Conservation (phyloP, 2,888 invertebrate species). For the Nomada ferruginata region DNA sequence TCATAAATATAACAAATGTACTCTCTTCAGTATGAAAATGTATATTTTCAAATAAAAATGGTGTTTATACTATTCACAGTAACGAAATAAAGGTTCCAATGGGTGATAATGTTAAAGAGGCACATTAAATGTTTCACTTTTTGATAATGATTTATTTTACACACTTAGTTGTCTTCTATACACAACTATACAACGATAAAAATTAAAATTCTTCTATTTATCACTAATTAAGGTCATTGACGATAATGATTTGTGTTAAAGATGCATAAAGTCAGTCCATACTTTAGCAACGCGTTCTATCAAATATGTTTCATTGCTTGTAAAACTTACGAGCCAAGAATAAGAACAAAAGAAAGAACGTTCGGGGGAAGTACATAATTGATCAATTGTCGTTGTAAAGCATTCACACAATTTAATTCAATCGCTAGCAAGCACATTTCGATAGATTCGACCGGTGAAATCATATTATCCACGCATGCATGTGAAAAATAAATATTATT, state of each 20-base stretch:
- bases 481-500: constrained; percentile 63
- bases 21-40: constrained; percentile 60
- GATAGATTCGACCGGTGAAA: constrained; percentile 25
- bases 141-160: constrained; percentile 83
- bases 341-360: constrained; percentile 7
- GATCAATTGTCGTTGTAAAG: constrained; percentile 42
- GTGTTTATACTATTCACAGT: constrained; percentile 64
- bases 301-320: constrained; percentile 56
- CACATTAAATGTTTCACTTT: constrained; percentile 50
- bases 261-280: constrained; percentile 71
- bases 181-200: constrained; percentile 84
- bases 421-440: constrained; percentile 22
- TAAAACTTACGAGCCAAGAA: constrained; percentile 44
- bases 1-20: constrained; percentile 38
- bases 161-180: constrained; percentile 83
- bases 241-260: constrained; percentile 71
- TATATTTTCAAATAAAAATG: constrained; percentile 77
- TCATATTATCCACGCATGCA: constrained; percentile 45
- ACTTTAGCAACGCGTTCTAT: constrained; percentile 51
- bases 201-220: constrained; percentile 78
- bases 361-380: constrained; percentile 25
- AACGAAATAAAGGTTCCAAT: not conserved
- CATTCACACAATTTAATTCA: constrained; percentile 35
- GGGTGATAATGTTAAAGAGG: not conserved
- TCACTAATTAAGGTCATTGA: constrained; percentile 71